phyloP scores from a whole-genome alignment of 2,888 invertebrate genomes.

The Pheosia gnoma region DNA sequence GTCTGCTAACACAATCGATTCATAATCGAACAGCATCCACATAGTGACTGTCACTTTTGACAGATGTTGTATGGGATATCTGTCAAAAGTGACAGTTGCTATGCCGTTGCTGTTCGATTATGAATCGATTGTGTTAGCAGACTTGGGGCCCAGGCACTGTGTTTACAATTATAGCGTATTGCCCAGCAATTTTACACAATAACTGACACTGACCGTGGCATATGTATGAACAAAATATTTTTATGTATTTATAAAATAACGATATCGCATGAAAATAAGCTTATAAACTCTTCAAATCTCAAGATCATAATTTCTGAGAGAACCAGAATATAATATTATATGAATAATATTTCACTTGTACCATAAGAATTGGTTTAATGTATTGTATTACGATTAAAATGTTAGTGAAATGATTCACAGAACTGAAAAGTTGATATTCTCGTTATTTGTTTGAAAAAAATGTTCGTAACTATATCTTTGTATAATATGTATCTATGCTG shows the following conservation, averaged over 20 bases:
- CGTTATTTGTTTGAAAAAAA: slow-evolving; percentile 78
- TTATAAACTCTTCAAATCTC: slow-evolving; percentile 63
- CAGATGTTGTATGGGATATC: too few relatives aligned
- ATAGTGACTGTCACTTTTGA: too few relatives aligned
- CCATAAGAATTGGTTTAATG: slow-evolving; percentile 41
- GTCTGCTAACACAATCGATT: too few relatives aligned
- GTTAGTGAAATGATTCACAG: slow-evolving; percentile 83
- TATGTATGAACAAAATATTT: slow-evolving; percentile 50
- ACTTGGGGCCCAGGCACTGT: too few relatives aligned
- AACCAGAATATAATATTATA: slow-evolving; percentile 30
- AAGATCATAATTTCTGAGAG: slow-evolving; percentile 53
- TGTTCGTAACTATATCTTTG: slow-evolving; percentile 70
- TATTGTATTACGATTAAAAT: slow-evolving; percentile 62
- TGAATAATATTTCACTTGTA: slow-evolving; percentile 25
- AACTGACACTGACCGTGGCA: slow-evolving; percentile 26
- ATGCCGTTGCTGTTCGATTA: too few relatives aligned
- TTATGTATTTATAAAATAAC: slow-evolving; percentile 59
- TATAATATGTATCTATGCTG: slow-evolving; percentile 75
- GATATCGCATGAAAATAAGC: slow-evolving; percentile 61
- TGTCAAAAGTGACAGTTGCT: too few relatives aligned
- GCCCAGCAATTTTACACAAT: slow-evolving; percentile 24
- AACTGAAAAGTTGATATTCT: slow-evolving; percentile 82
- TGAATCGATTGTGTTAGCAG: too few relatives aligned
- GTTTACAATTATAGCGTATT: neutral
- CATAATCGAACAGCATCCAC: too few relatives aligned